Evolutionary conservation across 2,797 vertebrate species (phyloP).

Genomic region (Acrocephalus scirpaceus): DNA sequence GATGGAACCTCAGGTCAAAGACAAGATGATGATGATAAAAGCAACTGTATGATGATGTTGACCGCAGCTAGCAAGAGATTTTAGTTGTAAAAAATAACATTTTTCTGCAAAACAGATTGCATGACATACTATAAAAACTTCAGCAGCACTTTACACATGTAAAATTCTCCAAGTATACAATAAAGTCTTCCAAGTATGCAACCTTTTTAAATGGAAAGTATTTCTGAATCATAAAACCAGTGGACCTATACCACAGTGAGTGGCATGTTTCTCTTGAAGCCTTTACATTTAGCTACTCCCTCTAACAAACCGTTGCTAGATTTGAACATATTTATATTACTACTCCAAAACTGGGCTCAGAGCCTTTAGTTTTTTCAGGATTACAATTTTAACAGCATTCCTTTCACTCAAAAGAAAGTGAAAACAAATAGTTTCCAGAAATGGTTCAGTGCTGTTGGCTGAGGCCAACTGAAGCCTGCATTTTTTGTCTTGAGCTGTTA

Average conservation of each 20-base stretch:
- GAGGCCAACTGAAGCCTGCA: neutral
- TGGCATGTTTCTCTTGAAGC: neutral
- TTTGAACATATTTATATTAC: slow-evolving; percentile 22
- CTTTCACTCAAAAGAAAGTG: slow-evolving; percentile 34
- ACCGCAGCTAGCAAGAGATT: neutral
- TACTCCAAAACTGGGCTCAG: neutral
- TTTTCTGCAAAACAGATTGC: neutral
- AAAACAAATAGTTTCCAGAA: slow-evolving; percentile 45
- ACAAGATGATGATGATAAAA: neutral
- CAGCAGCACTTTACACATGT: neutral
- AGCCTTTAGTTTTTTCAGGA: slow-evolving; percentile 8
- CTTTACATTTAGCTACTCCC: neutral
- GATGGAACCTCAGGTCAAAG: neutral
- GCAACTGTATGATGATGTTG: neutral
- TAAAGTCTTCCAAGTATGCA: neutral
- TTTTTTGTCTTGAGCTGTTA: slow-evolving; percentile 10
- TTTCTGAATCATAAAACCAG: slow-evolving; percentile 10
- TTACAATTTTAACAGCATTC: neutral
- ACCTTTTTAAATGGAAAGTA: neutral
- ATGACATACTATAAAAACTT: neutral
- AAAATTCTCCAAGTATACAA: neutral
- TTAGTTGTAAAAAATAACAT: neutral
- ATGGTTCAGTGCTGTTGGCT: neutral
- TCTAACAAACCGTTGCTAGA: neutral
- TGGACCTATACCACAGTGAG: neutral